Conservation (phyloP, 2,888 invertebrate genomes). For the Coleophora deauratella region DNA sequence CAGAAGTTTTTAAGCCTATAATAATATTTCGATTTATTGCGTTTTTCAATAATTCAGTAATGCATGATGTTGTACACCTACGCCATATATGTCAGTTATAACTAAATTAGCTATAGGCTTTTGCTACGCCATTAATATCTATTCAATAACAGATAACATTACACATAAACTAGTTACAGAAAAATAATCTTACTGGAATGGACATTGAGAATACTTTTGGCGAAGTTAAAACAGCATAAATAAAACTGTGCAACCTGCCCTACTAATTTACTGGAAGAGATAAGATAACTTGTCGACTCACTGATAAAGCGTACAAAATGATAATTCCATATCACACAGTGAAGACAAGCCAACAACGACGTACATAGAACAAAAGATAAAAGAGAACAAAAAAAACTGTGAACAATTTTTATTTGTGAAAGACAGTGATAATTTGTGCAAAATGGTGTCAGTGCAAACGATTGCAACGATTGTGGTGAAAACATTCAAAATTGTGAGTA, state of each 20-base stretch:
- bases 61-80: too few relatives aligned
- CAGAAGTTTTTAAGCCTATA: too few relatives aligned
- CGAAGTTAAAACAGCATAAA: slow-evolving; percentile 12
- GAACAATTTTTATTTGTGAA: slow-evolving; percentile 17
- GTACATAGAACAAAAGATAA: slow-evolving; percentile 45
- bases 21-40: too few relatives aligned
- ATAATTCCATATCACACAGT: slow-evolving; percentile 53
- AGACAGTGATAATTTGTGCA: slow-evolving; percentile 34
- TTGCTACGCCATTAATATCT: too few relatives aligned
- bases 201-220: slow-evolving; percentile 18
- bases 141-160: too few relatives aligned
- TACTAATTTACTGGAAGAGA: slow-evolving; percentile 62
- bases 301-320: slow-evolving; percentile 47
- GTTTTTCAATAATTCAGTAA: too few relatives aligned
- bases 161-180: slow-evolving; percentile 7
- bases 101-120: too few relatives aligned
- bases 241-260: slow-evolving; percentile 40
- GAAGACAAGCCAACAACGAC: slow-evolving; percentile 45
- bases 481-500: slow-evolving; percentile 86
- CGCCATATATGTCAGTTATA: too few relatives aligned
- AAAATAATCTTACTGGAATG: slow-evolving; percentile 14
- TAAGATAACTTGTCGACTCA: slow-evolving; percentile 51
- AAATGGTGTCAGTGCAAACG: slow-evolving; percentile 87
- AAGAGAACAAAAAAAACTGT: slow-evolving; percentile 21
- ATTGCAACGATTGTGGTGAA: slow-evolving; percentile 88